phyloP scores from a whole-genome alignment of 1,140 invertebrate genomes.

The Phenacoccus solenopsis region DNA sequence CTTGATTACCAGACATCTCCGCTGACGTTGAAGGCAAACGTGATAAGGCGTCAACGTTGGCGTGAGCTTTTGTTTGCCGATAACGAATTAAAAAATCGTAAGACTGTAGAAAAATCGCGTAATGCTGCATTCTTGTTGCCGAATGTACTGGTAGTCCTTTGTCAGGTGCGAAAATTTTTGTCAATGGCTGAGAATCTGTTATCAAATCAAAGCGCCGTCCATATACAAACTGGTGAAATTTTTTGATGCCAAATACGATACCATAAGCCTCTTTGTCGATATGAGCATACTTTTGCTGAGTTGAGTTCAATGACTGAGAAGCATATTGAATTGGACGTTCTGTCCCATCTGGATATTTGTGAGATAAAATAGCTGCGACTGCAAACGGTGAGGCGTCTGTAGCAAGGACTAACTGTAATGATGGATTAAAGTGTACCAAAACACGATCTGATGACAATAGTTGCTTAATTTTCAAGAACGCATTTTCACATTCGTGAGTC shows the following conservation, averaged over 20 bases:
- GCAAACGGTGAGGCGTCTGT: constrained; percentile 38
- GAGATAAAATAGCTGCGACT: constrained; percentile 37
- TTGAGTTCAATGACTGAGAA: constrained; percentile 29
- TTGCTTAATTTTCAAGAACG: constrained; percentile 35
- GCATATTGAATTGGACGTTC: constrained; percentile 31
- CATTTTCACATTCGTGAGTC: constrained; percentile 24
- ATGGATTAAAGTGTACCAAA: constrained; percentile 30
- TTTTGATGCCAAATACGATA: constrained; percentile 35
- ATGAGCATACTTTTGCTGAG: constrained; percentile 36
- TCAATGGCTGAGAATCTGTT: too few relatives aligned
- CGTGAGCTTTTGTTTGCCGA: constrained; percentile 26
- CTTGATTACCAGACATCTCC: background rate
- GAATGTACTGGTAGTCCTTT: constrained; percentile 28
- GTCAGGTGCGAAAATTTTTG: constrained; percentile 27
- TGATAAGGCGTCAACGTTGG: constrained; percentile 30
- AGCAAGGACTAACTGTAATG: constrained; percentile 32
- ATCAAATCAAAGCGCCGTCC: too few relatives aligned
- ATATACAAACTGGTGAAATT: too few relatives aligned
- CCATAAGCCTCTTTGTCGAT: constrained; percentile 38
- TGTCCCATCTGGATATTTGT: constrained; percentile 32
- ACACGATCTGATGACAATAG: constrained; percentile 24
- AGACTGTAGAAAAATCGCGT: constrained; percentile 31
- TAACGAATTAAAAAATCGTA: constrained; percentile 32
- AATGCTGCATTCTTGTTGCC: constrained; percentile 29
- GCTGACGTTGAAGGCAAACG: constrained; percentile 20